Base-by-base conservation (phyloP, 2,797 vertebrate species). In the Prunella strophiata region DNA sequence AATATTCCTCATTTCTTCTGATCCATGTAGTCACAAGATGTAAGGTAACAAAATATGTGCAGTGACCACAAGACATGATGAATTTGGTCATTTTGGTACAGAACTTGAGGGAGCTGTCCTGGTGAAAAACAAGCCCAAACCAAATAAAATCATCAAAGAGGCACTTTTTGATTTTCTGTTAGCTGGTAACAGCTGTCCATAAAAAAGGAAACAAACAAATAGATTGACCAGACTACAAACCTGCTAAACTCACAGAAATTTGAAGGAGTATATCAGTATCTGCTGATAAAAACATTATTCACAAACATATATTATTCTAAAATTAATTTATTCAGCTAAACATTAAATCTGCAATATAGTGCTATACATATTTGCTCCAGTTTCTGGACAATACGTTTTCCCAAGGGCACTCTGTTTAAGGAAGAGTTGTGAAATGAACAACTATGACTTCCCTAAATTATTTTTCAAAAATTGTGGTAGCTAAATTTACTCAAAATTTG, bases 11-110 rank as follows among this genome's bases (percentile, higher is more conserved):
- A 51, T 72, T 70, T 19, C 16, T 79, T 58, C 23, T 71, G 23
- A 71, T 61, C 21, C 21, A 15, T 1, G 2, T 18, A 45, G 30
- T 42, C 45, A n/a, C 0, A 1, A 9, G 7, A n/a, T 22, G 20
- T 25, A 54, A 54, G 7, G 34, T 7, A 38, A 32, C 6, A 9
- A 58, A 77, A 65, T 22, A 13, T 9, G 5, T 61, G 16, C 16
- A n/a, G 16, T 30, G 55, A 51, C 10, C 5, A n/a, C 16, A 58
- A 22, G 26, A 47, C 5, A 18, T 61, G 57, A 16, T 10, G 3
- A 77, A 47, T 13, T 21, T 3, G 7, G 5, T 42, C 8, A 34
- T 30, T 82, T 82, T 30, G 10, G 2, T 40, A 52, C 38, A 23
- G 11, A 76, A 62, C 63, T 51, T 59, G 47, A 58, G 40, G 10